These are phyloP conservation scores for Zygogramma bicolorata DNA, from an alignment of 2,888 invertebrate genomes.

Conservation along the genomic window DNA sequence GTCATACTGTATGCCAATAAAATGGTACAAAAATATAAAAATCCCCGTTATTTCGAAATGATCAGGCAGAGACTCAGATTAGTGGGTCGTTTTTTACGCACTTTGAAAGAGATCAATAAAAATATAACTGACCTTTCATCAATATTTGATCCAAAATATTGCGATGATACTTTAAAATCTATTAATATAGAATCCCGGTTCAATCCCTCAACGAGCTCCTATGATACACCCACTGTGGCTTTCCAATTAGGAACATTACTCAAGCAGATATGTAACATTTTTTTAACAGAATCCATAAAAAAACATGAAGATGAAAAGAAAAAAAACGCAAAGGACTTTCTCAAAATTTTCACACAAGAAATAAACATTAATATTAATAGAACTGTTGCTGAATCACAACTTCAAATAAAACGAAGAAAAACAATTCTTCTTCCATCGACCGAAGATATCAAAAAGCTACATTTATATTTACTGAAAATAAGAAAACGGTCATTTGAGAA, in stretches of 20 bases:
- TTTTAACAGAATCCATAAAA: constrained; percentile 20
- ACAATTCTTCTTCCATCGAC: constrained; percentile 2
- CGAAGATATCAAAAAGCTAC: constrained; percentile 24
- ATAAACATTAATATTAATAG: constrained; percentile 18
- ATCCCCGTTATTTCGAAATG: constrained; percentile 40
- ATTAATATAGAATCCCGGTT: constrained; percentile 39
- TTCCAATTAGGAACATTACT: constrained; percentile 41
- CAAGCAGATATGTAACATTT: constrained; percentile 37
- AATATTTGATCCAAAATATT: constrained; percentile 42
- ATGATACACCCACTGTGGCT: constrained; percentile 41
- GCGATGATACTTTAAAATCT: constrained; percentile 30
- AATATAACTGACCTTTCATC: constrained; percentile 41
- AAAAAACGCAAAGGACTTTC: constrained; percentile 8
- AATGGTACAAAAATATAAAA: constrained; percentile 35
- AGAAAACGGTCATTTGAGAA: background rate
- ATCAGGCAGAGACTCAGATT: constrained; percentile 44
- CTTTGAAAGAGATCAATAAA: constrained; percentile 18
- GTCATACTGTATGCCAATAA: constrained; percentile 25
- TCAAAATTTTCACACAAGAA: constrained; percentile 15
- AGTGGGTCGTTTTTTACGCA: constrained; percentile 38
- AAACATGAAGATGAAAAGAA: constrained; percentile 8
- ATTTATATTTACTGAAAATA: constrained; percentile 1
- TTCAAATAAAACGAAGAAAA: constrained; percentile 3
- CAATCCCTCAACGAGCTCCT: constrained; percentile 20
- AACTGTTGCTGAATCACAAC: constrained; percentile 23